These are phyloP conservation scores for Neotoxoptera formosana DNA, from an alignment of 1,140 invertebrate species.

Conservation along the genomic window DNA sequence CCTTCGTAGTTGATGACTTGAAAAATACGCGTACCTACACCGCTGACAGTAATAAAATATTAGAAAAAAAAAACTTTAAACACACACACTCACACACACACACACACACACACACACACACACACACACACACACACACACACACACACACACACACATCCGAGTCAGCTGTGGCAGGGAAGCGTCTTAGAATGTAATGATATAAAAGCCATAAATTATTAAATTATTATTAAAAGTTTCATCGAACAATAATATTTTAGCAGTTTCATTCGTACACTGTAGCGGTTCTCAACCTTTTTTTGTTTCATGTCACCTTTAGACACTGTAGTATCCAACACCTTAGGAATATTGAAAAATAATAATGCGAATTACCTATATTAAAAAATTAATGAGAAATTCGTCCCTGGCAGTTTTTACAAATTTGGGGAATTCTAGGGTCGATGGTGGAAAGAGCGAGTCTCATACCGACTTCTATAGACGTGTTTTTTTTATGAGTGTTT, in stretches of 20 bases:
- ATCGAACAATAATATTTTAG: not conserved
- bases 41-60: not conserved
- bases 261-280: not conserved
- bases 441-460: too few relatives aligned
- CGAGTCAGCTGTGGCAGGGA: too few relatives aligned
- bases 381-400: too few relatives aligned
- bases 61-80: not conserved
- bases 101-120: not conserved
- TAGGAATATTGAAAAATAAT: too few relatives aligned
- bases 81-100: not conserved
- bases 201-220: not conserved
- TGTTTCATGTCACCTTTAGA: too few relatives aligned
- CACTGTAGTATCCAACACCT: too few relatives aligned
- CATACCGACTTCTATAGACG: too few relatives aligned
- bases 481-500: too few relatives aligned
- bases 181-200: not conserved
- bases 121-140: not conserved
- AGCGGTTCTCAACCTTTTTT: too few relatives aligned
- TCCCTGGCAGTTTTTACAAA: too few relatives aligned
- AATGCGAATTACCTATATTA: too few relatives aligned
- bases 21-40: not conserved
- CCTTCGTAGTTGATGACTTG: not conserved
- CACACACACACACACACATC: not conserved
- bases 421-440: too few relatives aligned
- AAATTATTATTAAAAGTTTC: not conserved